Percentiles rank a stretch among this genome's conserved stretches.
Conservation (phyloP, 2,113 vertebrate species). For the Poicephalus meyeri region DNA sequence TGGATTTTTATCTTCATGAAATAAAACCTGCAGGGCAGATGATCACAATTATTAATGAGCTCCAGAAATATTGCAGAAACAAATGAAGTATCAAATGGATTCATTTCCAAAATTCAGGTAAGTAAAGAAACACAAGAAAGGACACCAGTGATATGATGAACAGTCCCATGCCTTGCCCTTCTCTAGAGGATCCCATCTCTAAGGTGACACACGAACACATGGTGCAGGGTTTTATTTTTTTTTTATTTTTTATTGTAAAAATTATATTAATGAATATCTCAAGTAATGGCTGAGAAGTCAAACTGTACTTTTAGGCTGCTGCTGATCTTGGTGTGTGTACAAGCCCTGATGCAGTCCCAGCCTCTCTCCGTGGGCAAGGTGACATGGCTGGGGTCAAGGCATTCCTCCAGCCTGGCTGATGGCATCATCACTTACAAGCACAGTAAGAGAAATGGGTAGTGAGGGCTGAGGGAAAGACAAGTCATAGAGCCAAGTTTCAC, state of each 20-base stretch:
- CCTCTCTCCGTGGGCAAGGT: background rate
- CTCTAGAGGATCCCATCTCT: background rate
- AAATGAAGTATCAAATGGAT: background rate
- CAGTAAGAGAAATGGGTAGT: background rate
- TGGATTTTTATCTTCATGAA: background rate
- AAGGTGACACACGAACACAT: rapidly evolving
- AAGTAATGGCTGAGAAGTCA: background rate
- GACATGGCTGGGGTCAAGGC: rapidly evolving
- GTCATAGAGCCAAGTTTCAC: conserved; percentile 30
- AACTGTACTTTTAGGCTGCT: background rate
- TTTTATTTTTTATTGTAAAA: background rate
- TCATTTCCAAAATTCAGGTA: background rate
- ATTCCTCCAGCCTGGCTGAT: background rate
- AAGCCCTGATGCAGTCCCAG: background rate
- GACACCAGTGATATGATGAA: background rate
- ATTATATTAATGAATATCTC: background rate
- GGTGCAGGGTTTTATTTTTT: background rate
- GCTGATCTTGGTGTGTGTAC: background rate
- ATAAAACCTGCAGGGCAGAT: background rate
- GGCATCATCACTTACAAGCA: background rate
- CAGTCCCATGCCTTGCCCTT: background rate
- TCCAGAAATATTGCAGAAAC: background rate
- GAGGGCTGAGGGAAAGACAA: background rate
- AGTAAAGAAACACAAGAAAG: background rate
- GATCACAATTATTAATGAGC: background rate